Percentiles rank a stretch among this genome's conserved stretches.
phyloP scores from a whole-genome alignment of 2,888 invertebrate species.

The Dynastes maya region DNA sequence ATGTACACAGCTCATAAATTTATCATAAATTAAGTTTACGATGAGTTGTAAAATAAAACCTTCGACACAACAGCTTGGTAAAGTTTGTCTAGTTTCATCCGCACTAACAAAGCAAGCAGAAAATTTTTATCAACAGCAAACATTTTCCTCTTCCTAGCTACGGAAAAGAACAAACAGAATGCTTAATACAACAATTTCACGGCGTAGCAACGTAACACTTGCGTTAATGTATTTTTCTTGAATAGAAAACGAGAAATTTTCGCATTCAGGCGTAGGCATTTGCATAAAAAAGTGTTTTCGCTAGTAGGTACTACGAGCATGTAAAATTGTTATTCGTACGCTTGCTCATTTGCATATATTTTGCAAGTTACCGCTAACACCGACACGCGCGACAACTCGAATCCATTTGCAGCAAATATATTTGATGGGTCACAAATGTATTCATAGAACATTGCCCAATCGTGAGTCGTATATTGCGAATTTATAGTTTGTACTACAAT shows the following conservation, averaged over 20 bases:
- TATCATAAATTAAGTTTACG: constrained; percentile 11
- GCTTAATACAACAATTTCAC: background rate
- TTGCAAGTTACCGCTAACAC: constrained; percentile 18
- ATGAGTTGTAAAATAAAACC: constrained; percentile 1
- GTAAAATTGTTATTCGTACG: background rate
- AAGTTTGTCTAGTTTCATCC: background rate
- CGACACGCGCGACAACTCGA: background rate
- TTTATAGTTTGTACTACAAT: no score
- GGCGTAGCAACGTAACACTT: no score
- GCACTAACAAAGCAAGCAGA: background rate
- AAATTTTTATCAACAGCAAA: constrained; percentile 11
- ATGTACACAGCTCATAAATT: constrained; percentile 4
- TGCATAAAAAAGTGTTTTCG: background rate
- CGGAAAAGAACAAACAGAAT: background rate
- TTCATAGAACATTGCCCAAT: constrained; percentile 5
- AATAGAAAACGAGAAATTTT: no score
- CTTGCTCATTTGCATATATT: background rate
- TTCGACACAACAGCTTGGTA: constrained; percentile 13
- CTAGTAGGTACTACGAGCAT: background rate
- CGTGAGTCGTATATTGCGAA: background rate
- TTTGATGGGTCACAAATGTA: constrained; percentile 7
- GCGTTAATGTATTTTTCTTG: no score
- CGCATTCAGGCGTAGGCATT: background rate
- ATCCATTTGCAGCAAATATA: background rate
- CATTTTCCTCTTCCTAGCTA: background rate